Evolutionary conservation across 2,797 vertebrate genomes (phyloP), one percentile per base, ranked within the genome.

Genomic region (Paedocypris micromegethes): DNA sequence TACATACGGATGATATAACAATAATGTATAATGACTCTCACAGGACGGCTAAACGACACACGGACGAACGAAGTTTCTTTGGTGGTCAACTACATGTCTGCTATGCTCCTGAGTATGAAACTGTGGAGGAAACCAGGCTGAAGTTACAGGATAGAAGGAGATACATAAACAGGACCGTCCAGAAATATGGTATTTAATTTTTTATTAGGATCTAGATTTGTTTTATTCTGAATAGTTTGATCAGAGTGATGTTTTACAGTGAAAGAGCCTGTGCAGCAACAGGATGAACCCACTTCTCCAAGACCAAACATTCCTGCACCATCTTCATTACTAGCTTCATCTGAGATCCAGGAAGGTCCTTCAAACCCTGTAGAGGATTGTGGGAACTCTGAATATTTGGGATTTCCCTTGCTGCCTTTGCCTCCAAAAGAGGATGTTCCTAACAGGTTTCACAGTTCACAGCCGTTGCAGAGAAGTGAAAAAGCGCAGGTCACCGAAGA

Each of bases 51-150:
- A 98, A 98, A 82, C 89, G 90, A 58, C 91, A 91, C 77, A 91
- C 94, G 84, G 96, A 99, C 77, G 96, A 97, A 76, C 92, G 90
- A 81, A 94, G 92, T 77, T 99, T 99, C 82, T 99, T 93, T 69
- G 97, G 97, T 6, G 92, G 93, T 3, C 81, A 98, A 67, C 89
- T 99, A 70, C 96, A 99, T 2, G 90, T 98, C 42, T 99, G 95
- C 77, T 99, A 99, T 0, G 95, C 94, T 77, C 95, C 97, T 4
- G 97, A 99, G 81, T 94, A 95, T 80, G 97, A 98, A 83, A 92
- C 91, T 1, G 87, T 96, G 75, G 92, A 96, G 78, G 96, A 99
- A 84, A 95, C 93, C 7, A 92, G 94, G 79, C 87, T 91, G 51
- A 99, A 99, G 83, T 72, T 99, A 77, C 92, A 91, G 76, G 93